Base-by-base conservation (phyloP, 2,797 vertebrate species). In the Myoxocephalus aenaeus region DNA sequence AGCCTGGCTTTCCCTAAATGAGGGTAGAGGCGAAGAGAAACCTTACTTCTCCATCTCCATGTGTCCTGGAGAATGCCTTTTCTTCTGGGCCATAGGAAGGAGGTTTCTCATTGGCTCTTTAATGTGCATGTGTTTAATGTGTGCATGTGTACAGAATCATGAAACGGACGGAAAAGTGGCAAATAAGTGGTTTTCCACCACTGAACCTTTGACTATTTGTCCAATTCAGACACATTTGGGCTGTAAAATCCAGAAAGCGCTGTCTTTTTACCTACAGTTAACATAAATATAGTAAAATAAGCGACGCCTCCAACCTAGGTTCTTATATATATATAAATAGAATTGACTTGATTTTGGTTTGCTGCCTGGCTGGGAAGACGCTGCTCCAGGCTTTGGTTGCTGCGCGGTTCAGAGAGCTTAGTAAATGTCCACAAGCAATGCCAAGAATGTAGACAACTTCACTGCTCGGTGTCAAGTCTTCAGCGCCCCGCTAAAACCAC, bases 391-490 rank as follows among this genome's bases (percentile, higher is more conserved):
- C 63, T 78, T 27, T 34, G 57, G 22, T 44, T 58, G 15, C 77
- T 73, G 48, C 70, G 44, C 20, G 48, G 51, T 78, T 81, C 42
- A 14, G 46, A 70, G 56, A n/a, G 40, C 80, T 85, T 74, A 34
- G 84, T 74, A 83, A 85, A 83, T 32, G 80, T 42, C 78, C 80
- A 38, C 80, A 77, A 83, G 83, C 51, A 80, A 87, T 50, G 77
- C 87, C 79, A 86, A 88, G 86, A 92, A 92, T 91, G 90, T 89
- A n/a, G 83, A 90, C 86, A 18, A 77, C 89, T 78, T 91, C 72
- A 64, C 80, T 57, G 75, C 34, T 59, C 15, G 76, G 87, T 87
- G 90, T 82, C 70, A 20, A 86, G 46, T 82, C 75, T 46, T 78
- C 82, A 63, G 58, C 38, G 50, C 53, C 59, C 75, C 63, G 76